Evolutionary conservation across 2,113 vertebrate species (phyloP), one percentile per base, ranked within the genome.

Genomic region (Anolis sagrei): DNA sequence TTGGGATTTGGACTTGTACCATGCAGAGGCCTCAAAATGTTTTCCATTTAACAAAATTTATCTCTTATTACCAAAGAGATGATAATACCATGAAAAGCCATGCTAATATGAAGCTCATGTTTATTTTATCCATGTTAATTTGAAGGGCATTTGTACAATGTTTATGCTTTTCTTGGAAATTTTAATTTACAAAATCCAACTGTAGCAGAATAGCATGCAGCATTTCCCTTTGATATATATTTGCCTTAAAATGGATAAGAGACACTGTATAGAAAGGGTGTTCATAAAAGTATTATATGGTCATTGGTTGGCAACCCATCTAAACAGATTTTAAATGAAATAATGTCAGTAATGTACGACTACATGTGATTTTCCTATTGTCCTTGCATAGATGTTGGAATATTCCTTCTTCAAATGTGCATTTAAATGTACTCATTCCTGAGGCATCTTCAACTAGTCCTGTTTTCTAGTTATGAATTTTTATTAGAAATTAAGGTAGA

Each of bases 401-500:
- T 14, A 0, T 66, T 87, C 82, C 4, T 5, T 83, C 27, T 58
- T 84, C 5, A 64, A 82, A 11, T 76, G 76, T 79, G 1, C 19
- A 78, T 49, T 81, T 88, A 82, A 54, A 64, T 23, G 0, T 36
- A 11, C 79, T 75, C 84, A 61, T 84, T 19, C 48, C 72, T 83
- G 34, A 83, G 32, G 49, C 19, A 73, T 44, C 0, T 19, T 1
- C 76, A 80, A 39, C 4, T 66, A 79, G 5, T 82, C 81, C 79
- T 7, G 49, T 85, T 83, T 77, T 73, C 10, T 75, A 13, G 13
- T 61, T 78, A 74, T 61, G 7, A 2, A 4, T 73, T 85, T 13
- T 51, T 2, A 58, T 90, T 70, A 83, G 49, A 86, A 80, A 85
- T 36, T 1, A 54, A 87, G 76, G 34, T 44, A 87, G 25, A 70